Evolutionary conservation across 53 echinoderm and acorn worm species (phyloP).

Genomic region (Stichopus horrens): DNA sequence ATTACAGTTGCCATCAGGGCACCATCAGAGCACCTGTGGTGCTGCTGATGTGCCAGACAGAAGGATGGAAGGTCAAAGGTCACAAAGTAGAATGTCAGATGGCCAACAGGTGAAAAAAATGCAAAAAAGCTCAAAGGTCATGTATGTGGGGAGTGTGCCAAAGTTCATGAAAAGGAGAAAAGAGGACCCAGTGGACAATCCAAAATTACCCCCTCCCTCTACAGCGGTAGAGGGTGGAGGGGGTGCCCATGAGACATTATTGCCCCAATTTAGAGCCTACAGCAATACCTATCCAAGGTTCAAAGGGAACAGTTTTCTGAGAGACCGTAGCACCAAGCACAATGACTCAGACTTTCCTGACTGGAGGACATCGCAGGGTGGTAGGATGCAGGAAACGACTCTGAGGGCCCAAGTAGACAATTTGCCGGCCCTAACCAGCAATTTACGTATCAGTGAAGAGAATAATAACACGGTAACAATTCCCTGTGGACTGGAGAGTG

Average conservation of each 20-base stretch:
- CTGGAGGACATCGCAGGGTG: background rate
- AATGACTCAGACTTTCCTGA: conserved; percentile 18
- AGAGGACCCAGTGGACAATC: conserved; percentile 17
- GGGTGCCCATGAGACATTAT: background rate
- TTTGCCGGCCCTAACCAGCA: background rate
- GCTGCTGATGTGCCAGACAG: background rate
- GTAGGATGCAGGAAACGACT: background rate
- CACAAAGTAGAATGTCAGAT: conserved; percentile 12
- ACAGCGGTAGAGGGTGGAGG: background rate
- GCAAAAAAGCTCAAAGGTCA: conserved; percentile 3
- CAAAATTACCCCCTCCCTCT: background rate
- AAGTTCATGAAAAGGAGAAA: conserved; percentile 19
- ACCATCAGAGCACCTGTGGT: conserved; percentile 1
- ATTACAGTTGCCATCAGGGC: background rate
- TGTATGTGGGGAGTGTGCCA: conserved; percentile 52
- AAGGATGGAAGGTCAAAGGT: background rate
- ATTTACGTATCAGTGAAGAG: conserved; percentile 29
- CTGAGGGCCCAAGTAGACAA: background rate
- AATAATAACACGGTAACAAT: background rate
- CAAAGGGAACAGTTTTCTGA: background rate
- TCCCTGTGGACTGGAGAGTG: background rate
- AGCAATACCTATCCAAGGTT: conserved; percentile 38
- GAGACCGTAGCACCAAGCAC: conserved; percentile 5
- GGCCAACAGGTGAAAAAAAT: background rate
- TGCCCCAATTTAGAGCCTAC: background rate